Base-by-base conservation (phyloP, 2,888 invertebrate species). In the Xylota sylvarum region DNA sequence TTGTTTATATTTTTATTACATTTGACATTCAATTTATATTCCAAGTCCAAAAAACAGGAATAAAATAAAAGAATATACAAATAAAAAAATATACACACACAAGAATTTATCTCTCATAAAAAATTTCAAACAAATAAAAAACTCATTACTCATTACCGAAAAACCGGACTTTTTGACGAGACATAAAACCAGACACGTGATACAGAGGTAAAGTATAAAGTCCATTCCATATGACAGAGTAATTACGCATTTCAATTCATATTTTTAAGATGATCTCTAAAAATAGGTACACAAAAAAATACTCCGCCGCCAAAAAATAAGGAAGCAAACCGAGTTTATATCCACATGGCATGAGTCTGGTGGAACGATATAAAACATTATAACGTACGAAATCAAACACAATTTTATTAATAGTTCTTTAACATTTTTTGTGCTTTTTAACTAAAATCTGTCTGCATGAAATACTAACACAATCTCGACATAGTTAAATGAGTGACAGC, bases 271-370 rank as follows among this genome's bases (percentile, higher is more conserved):
- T 58, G 35, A 10, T 56, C 19, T 52, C 40, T 52, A 27, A 67
- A 67, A 69, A 69, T 50, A 23, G 23, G 23, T 23, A 65, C 37
- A 17, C 32, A 19, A 10, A 40, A n/a, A 35, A 52, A 67, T 52
- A 23, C 35, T 37, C 23, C 37, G n/a, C 37, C 35, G 17, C 7
- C 7, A 12, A 52, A 62, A 27, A 62, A 50, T 12, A n/a, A 9
- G 14, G 32, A 55, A 60, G 9, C 48, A 37, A 48, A 56, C 27
- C 23, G 48, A 76, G 56, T 37, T 67, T 48, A 37, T 27, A 55
- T 74, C 32, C 65, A 76, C 56, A 76, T 76, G 48, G 48, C 48
- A 27, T 17, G 17, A 23, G 23, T 55, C 50, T 50, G 10, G 50
- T 50, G 19, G 17, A 35, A 56, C 14, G 32, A 56, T n/a, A 56